phyloP scores from a whole-genome alignment of 2,888 invertebrate genomes.

The Crematogaster levior region DNA sequence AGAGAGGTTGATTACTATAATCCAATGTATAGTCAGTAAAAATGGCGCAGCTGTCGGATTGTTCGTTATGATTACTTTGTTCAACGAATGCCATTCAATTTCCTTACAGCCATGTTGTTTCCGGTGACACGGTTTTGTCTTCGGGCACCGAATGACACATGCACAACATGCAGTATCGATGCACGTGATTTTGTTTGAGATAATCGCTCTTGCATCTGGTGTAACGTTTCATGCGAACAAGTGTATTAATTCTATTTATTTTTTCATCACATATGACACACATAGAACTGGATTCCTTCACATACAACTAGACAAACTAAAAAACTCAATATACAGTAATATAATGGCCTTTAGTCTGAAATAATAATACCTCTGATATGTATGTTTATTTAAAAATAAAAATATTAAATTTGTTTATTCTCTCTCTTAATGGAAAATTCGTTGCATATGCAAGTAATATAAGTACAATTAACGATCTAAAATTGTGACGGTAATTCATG shows the following conservation, averaged over 20 bases:
- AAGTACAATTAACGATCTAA: slow-evolving; percentile 5
- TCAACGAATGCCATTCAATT: slow-evolving; percentile 43
- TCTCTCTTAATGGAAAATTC: background rate
- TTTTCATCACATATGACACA: too few relatives aligned
- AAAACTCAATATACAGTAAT: background rate
- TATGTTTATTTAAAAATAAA: background rate
- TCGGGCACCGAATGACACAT: slow-evolving; percentile 19
- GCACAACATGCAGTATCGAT: background rate
- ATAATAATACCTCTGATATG: background rate
- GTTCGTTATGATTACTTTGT: slow-evolving; percentile 37
- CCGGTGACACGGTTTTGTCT: slow-evolving; percentile 53
- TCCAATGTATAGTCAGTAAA: slow-evolving; percentile 24
- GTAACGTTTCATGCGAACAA: background rate
- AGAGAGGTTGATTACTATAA: slow-evolving; percentile 32
- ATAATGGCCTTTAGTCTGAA: background rate
- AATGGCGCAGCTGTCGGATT: slow-evolving; percentile 28
- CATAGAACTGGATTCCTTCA: background rate
- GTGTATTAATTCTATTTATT: background rate
- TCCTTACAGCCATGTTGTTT: slow-evolving; percentile 24
- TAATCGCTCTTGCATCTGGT: slow-evolving; percentile 12
- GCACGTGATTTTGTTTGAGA: slow-evolving; percentile 40
- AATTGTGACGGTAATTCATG: background rate
- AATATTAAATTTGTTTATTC: background rate
- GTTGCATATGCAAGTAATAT: background rate
- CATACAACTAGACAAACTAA: background rate